Percentiles rank a stretch among this genome's conserved stretches.
These are phyloP conservation scores for Oryctolagus cuniculus DNA, from an alignment of 2,113 vertebrate species.

Conservation along the genomic window mOryCun1.1 NC_091435.1:90971501-90972000, in stretches of 20 bases:
- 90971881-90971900: neutral
- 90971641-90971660: neutral
- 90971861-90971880: slow-evolving; percentile 40
- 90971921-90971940: neutral
- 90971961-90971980: neutral
- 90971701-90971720: neutral
- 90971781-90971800: neutral
- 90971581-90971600: neutral
- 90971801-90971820: neutral
- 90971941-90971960: neutral
- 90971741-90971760: neutral
- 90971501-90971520: neutral
- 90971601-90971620: slow-evolving; percentile 1
- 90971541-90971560: neutral
- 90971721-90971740: neutral
- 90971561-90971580: neutral
- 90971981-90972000: neutral
- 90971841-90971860: neutral
- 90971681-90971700: neutral
- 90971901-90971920: neutral
- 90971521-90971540: neutral
- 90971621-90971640: slow-evolving; percentile 67
- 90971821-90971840: neutral
- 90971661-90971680: neutral
- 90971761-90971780: slow-evolving; percentile 10